phyloP scores from a whole-genome alignment of 2,797 vertebrate genomes.

The Dicrostonyx torquatus region DNA sequence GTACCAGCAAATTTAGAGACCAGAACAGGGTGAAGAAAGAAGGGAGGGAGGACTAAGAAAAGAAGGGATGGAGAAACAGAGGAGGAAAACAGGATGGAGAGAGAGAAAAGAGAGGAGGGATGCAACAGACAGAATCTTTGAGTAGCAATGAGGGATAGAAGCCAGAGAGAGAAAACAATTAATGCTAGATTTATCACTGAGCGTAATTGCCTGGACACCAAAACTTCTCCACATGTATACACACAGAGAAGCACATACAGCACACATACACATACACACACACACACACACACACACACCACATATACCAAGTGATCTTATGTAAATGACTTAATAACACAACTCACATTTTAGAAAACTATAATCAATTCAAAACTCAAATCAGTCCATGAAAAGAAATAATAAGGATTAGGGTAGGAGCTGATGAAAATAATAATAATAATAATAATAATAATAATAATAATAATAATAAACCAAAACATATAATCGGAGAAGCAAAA shows the following conservation, averaged over 20 bases:
- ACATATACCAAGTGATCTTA: neutral
- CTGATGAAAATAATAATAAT: neutral
- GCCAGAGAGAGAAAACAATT: neutral
- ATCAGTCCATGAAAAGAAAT: neutral
- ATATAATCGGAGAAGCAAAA: neutral
- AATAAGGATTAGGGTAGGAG: neutral
- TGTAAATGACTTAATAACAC: neutral
- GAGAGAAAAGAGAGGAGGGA: neutral
- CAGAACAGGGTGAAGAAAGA: neutral
- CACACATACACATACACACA: neutral
- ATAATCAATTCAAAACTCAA: neutral
- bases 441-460: neutral
- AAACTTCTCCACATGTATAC: neutral
- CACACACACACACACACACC: neutral
- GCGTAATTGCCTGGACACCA: neutral
- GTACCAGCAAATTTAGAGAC: neutral
- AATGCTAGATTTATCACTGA: neutral
- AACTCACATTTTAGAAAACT: neutral
- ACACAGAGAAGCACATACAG: neutral
- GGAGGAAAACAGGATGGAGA: no score
- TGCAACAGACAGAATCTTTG: neutral
- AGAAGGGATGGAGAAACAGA: fast-evolving
- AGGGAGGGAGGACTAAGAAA: neutral
- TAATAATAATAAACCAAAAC: neutral
- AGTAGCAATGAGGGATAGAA: neutral